Evolutionary conservation across 1,140 invertebrate genomes (phyloP).

Genomic region (Drosophila mojavensis): DNA sequence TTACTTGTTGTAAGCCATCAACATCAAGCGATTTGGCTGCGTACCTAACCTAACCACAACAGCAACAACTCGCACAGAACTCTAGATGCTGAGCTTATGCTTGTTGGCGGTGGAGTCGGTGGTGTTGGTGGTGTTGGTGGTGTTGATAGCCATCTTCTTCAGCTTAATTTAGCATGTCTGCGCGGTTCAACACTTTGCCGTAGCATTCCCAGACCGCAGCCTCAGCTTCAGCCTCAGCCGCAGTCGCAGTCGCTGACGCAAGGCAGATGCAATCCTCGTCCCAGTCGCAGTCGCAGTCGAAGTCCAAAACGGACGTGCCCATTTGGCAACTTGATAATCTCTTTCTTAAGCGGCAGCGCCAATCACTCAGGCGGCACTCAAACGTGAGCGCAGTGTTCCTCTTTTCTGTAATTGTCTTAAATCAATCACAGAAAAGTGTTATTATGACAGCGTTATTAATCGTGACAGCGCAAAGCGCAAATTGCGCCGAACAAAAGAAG

Average conservation of each 20-base stretch:
- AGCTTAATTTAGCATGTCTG: slow-evolving; percentile 84
- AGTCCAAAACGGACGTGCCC: slow-evolving; percentile 66
- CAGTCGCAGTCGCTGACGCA: not conserved
- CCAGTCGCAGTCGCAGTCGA: slow-evolving; percentile 30
- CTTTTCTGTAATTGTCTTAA: slow-evolving; percentile 83
- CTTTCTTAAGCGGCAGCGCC: slow-evolving; percentile 80
- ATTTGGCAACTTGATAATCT: slow-evolving; percentile 83
- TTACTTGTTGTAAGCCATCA: slow-evolving; percentile 83
- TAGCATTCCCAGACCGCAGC: slow-evolving; percentile 33
- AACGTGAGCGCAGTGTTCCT: slow-evolving; percentile 80
- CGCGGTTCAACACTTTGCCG: slow-evolving; percentile 79
- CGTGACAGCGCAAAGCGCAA: slow-evolving; percentile 73
- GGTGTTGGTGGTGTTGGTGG: slow-evolving; percentile 49
- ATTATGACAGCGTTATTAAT: slow-evolving; percentile 83
- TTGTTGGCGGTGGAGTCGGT: slow-evolving; percentile 44
- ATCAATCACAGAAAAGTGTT: slow-evolving; percentile 83
- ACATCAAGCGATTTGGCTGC: slow-evolving; percentile 82
- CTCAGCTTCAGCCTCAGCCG: slow-evolving; percentile 1
- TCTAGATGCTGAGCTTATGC: slow-evolving; percentile 10
- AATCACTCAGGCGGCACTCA: slow-evolving; percentile 72
- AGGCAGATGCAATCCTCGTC: no score
- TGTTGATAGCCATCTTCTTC: slow-evolving; percentile 83
- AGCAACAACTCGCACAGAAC: not conserved
- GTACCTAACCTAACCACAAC: slow-evolving; percentile 35
- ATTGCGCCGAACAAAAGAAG: slow-evolving; percentile 58